Base-by-base conservation (phyloP, 2,888 invertebrate species). In the Aleiodes testaceus region DNA sequence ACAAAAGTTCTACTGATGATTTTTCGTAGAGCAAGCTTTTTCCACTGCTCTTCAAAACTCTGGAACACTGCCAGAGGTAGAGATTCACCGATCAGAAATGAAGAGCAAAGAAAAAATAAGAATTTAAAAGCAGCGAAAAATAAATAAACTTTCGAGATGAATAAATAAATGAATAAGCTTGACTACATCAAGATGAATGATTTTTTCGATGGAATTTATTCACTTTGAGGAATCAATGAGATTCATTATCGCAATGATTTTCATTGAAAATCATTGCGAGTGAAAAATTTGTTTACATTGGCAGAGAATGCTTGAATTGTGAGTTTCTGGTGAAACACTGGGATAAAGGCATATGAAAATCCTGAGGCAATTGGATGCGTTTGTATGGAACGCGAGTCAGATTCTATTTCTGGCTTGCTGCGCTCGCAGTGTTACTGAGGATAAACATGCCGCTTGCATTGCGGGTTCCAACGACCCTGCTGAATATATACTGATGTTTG, bases 381-480 rank as follows among this genome's bases (percentile, higher is more conserved):
- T 72, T 72, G 65, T 30, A 45, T 45, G 22, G 52, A 77, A 80
- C 79, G 75, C 75, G 78, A 78, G 78, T 79, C 79, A 77, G 79
- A 73, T 79, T 81, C 81, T 81, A 82, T 82, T 82, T 80, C 74
- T 55, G 70, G 66, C 74, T 69, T 76, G 72, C 76, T 74, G 76
- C 18, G 52, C 20, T 63, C 44, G 75, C 64, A 77, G 59, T 59
- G 59, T 59, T 59, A 59, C 59, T 59, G 59, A 59, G 79, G 78
- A 78, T 81, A 82, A 80, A 82, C 80, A 80, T 59, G 42, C 59
- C 36, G 64, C 64, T 42, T 45, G 44, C 50, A 36, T 45, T 52
- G 36, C 42, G 36, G 76, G 76, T 80, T 78, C 73, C 79, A 80
- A 82, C 75, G 82, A 82, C 80, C 82, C 81, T 79, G 79, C 59